Conservation (phyloP, 2,113 vertebrate genomes). For the Piprites chloris region DNA sequence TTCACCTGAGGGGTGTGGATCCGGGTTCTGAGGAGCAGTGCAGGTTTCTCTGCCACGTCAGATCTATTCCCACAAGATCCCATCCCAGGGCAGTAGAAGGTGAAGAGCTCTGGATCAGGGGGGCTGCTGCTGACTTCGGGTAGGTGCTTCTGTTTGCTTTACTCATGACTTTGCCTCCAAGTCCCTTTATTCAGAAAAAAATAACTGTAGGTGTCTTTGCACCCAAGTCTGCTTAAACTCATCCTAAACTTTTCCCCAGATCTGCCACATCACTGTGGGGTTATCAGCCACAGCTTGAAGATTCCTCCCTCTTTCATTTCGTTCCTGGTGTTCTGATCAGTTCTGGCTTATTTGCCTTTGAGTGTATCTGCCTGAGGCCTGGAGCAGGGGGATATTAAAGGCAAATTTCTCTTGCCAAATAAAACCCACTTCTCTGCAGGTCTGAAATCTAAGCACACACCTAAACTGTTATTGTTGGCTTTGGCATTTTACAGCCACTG, state of each 20-base stretch:
- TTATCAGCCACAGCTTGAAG: not conserved
- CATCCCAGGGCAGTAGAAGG: not conserved
- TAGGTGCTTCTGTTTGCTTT: slow-evolving; percentile 14
- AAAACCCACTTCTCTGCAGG: not conserved
- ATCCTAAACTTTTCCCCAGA: not conserved
- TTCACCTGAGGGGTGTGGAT: not conserved
- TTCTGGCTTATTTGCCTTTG: not conserved
- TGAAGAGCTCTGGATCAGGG: not conserved
- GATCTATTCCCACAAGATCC: not conserved
- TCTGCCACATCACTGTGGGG: not conserved
- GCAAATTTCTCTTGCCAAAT: not conserved
- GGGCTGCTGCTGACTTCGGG: not conserved
- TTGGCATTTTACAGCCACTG: not conserved
- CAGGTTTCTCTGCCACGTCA: not conserved
- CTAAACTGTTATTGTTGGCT: not conserved
- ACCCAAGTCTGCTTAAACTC: not conserved
- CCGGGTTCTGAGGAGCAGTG: not conserved
- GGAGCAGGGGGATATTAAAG: not conserved
- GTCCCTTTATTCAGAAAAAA: not conserved
- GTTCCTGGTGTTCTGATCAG: not conserved
- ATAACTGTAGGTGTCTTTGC: not conserved
- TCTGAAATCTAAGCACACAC: not conserved
- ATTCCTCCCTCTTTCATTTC: not conserved
- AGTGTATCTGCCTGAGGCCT: not conserved
- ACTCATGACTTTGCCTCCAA: not conserved